Evolutionary conservation across 92 coral and sea anemone species (phyloP).

Genomic region (Palythoa caribaeorum): DNA sequence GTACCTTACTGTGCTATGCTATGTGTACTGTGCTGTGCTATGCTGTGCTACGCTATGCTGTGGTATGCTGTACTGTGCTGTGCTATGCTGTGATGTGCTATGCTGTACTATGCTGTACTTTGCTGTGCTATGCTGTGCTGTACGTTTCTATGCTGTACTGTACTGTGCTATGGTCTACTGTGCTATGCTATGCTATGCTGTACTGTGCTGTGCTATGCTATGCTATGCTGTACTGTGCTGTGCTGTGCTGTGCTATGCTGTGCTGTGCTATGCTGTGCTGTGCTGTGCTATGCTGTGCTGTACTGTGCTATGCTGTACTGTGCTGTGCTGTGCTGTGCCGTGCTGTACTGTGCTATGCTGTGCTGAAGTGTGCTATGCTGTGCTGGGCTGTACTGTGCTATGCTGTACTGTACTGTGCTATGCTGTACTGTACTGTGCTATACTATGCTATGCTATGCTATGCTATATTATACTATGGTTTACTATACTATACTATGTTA

Average conservation of each 20-base stretch:
- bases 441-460: background rate
- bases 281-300: background rate
- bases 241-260: too few relatives aligned
- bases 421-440: background rate
- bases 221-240: too few relatives aligned
- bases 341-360: too few relatives aligned
- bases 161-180: too few relatives aligned
- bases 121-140: too few relatives aligned
- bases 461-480: too few relatives aligned
- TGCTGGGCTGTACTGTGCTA: background rate
- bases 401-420: background rate
- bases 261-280: background rate
- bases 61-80: constrained; percentile 2
- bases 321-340: background rate
- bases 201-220: too few relatives aligned
- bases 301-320: background rate
- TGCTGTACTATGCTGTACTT: constrained; percentile 15
- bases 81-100: background rate
- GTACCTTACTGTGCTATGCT: too few relatives aligned
- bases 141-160: too few relatives aligned
- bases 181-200: too few relatives aligned
- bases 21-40: background rate
- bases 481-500: background rate
- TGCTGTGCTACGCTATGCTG: background rate
- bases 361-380: too few relatives aligned